A percentile compares a stretch with the other conserved stretches of the same genome.
These are phyloP conservation scores for Brachyalestes nurse DNA, from an alignment of 2,797 vertebrate genomes.

Conservation along the genomic window DNA sequence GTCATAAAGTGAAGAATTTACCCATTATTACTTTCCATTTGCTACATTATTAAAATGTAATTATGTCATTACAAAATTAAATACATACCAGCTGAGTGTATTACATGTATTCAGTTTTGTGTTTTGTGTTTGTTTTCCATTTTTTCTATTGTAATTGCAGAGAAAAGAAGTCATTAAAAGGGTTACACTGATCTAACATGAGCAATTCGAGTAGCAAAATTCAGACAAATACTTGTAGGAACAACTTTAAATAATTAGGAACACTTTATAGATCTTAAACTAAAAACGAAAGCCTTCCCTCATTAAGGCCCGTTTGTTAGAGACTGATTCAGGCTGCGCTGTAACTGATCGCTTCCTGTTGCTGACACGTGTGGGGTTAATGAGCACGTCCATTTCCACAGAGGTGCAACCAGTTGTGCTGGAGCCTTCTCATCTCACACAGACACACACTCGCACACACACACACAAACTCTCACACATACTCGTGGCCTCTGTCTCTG, in stretches of 20 bases:
- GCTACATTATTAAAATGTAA: not conserved
- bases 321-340: slow-evolving; percentile 55
- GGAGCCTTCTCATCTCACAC: slow-evolving; percentile 50
- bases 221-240: not conserved
- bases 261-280: slow-evolving; percentile 18
- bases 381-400: slow-evolving; percentile 65
- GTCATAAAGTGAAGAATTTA: slow-evolving; percentile 2
- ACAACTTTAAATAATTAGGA: slow-evolving; percentile 26
- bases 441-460: slow-evolving; percentile 57
- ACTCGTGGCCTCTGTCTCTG: slow-evolving; percentile 66
- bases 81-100: not conserved
- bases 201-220: not conserved
- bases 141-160: no score
- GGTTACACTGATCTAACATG: not conserved
- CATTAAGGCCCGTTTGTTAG: slow-evolving; percentile 61
- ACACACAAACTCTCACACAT: slow-evolving; percentile 59
- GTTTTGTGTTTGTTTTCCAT: no score
- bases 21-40: not conserved
- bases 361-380: slow-evolving; percentile 67
- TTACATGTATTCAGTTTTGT: not conserved
- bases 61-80: not conserved
- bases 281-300: slow-evolving; percentile 54
- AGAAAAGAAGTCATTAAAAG: no score
- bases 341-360: slow-evolving; percentile 71
- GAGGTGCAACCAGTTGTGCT: slow-evolving; percentile 57